A percentile compares a stretch with the other conserved stretches of the same genome.
These are phyloP conservation scores for Panurus biarmicus DNA, from an alignment of 2,113 vertebrate species.

Conservation along the genomic window DNA sequence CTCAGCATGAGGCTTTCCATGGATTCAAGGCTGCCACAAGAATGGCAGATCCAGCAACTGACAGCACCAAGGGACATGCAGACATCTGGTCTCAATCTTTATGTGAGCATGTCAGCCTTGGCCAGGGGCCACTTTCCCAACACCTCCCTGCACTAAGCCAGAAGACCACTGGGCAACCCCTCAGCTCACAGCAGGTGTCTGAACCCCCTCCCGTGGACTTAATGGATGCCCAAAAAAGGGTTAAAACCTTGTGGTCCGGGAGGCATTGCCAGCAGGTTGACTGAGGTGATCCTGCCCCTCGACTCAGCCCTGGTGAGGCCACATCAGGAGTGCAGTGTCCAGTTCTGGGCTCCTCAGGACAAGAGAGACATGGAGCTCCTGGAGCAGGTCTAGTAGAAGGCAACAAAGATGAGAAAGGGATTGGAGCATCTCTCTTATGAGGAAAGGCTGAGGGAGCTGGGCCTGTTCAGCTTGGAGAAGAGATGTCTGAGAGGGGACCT, in stretches of 20 bases:
- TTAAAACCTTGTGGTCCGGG: neutral
- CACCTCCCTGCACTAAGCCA: neutral
- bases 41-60: neutral
- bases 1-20: rapidly evolving
- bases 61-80: rapidly evolving
- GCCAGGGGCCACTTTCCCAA: neutral
- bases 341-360: neutral
- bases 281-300: neutral
- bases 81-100: neutral
- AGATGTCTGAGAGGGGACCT: neutral
- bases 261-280: neutral
- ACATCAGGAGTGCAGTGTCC: neutral
- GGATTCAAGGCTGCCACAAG: neutral
- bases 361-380: neutral
- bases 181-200: too few species aligned
- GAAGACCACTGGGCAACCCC: neutral
- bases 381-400: neutral
- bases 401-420: neutral
- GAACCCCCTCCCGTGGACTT: rapidly evolving
- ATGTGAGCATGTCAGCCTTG: rapidly evolving
- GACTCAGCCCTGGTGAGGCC: neutral
- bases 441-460: neutral
- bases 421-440: neutral
- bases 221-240: neutral
- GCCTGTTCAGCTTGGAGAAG: neutral